phyloP scores from a whole-genome alignment of 2,888 invertebrate genomes.

The Apamea anceps region DNA sequence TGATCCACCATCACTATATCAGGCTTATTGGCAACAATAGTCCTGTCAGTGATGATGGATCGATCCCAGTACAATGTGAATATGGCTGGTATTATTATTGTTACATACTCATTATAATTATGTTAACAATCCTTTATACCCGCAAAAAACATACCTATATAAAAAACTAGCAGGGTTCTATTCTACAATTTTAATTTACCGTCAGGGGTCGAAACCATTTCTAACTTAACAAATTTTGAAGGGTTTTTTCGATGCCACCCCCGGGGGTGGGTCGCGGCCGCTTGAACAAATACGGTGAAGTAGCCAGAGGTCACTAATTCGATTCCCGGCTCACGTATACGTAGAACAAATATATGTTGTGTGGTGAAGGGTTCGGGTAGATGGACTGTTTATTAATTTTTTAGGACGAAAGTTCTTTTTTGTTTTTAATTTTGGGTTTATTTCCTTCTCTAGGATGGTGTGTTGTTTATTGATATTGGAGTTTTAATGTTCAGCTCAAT shows the following conservation, averaged over 20 bases:
- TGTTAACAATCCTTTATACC: neutral
- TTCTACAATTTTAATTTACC: conserved; percentile 59
- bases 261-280: conserved; percentile 63
- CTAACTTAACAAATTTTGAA: conserved; percentile 64
- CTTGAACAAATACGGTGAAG: conserved; percentile 73
- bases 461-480: conserved; percentile 8
- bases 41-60: too few species aligned
- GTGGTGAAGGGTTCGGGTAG: conserved; percentile 46
- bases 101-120: neutral
- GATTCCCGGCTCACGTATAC: conserved; percentile 66
- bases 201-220: conserved; percentile 59
- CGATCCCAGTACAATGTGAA: too few species aligned
- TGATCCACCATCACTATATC: too few species aligned
- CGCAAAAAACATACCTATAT: conserved; percentile 4
- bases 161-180: conserved; percentile 45
- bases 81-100: neutral
- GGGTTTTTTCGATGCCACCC: conserved; percentile 60
- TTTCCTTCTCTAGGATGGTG: conserved; percentile 9
- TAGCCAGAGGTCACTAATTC: conserved; percentile 74
- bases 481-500: neutral
- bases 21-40: too few species aligned
- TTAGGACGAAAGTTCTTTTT: conserved; percentile 44
- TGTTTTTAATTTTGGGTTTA: conserved; percentile 31
- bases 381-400: conserved; percentile 50
- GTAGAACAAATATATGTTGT: conserved; percentile 60